These are phyloP conservation scores for Gallinago paraguaiae DNA, from an alignment of 2,113 vertebrate genomes.

Conservation along the genomic window DNA sequence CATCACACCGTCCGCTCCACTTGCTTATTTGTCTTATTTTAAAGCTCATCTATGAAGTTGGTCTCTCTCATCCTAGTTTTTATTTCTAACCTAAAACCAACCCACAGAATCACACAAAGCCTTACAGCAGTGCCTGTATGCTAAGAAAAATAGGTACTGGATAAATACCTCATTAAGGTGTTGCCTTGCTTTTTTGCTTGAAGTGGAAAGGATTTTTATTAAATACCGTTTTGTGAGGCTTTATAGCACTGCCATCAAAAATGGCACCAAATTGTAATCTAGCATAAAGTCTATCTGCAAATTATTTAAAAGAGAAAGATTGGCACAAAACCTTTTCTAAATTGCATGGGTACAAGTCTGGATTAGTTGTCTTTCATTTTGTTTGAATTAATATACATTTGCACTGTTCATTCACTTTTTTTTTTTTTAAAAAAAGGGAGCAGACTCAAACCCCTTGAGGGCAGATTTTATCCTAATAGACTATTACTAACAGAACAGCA, in stretches of 20 bases:
- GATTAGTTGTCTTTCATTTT: conserved; percentile 42
- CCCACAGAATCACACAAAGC: background rate
- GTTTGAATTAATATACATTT: conserved; percentile 24
- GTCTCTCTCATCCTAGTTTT: background rate
- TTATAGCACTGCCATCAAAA: conserved; percentile 1
- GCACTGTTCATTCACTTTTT: background rate
- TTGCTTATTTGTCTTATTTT: background rate
- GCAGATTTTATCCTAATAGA: conserved; percentile 41
- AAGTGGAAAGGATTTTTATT: conserved; percentile 17
- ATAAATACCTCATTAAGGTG: conserved; percentile 16
- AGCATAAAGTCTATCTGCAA: conserved; percentile 2
- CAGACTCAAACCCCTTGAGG: conserved; percentile 28
- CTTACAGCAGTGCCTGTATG: background rate
- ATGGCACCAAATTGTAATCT: conserved; percentile 9
- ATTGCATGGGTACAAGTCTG: conserved; percentile 39
- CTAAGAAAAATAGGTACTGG: conserved; percentile 1
- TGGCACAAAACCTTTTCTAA: background rate
- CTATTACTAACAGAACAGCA: background rate
- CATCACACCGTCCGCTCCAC: background rate
- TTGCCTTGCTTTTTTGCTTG: background rate
- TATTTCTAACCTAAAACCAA: background rate
- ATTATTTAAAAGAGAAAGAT: conserved; percentile 26
- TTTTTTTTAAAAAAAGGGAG: background rate
- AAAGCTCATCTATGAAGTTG: background rate
- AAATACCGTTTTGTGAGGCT: background rate